Evolutionary conservation across 2,888 invertebrate genomes (phyloP), one percentile per base, ranked within the genome.

Genomic region (Notodonta dromedarius): DNA sequence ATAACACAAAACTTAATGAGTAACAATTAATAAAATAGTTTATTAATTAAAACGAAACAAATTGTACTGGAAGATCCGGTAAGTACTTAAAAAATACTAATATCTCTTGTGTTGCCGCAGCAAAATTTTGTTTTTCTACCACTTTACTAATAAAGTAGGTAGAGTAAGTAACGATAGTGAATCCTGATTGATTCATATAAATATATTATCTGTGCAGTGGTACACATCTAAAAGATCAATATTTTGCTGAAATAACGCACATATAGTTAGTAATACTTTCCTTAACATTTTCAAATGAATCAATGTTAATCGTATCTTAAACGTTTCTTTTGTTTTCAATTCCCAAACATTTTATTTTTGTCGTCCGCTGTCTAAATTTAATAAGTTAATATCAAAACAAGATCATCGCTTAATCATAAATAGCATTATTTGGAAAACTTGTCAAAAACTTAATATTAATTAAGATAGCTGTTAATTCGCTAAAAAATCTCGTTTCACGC

Each of bases 31-130:
- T 69, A 65, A 69, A 66, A 58, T 71, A 62, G 74, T 80, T 74
- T n/a, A n/a, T n/a, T n/a, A 73, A 67, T 67, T 70, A 77, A 69
- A 74, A 53, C 35, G 39, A 13, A 55, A 66, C 66, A 77, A n/a
- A 79, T 80, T 79, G 78, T 79, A 82, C 77, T 83, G 87, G 86
- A 87, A 87, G 87, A 87, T 77, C 79, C 67, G 66, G 68, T 67
- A 71, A 63, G 63, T 68, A 62, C 57, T 61, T 60, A 63, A 16
- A 58, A 55, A 58, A 3, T 59, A 62, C 59, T 66, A 72, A 57
- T 62, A 55, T 61, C 59, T 65, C 57, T n/a, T 65, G 62, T 58
- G 56, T 39, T 69, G 54, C 46, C 51, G n/a, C 14, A 51, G 54
- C 16, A n/a, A 32, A 32, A 24, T 24, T 1, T 9, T 3, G 7